Percentiles rank a stretch among this genome's conserved stretches.
Conservation (phyloP, 2,113 vertebrate species). For the Sula dactylatra region DNA sequence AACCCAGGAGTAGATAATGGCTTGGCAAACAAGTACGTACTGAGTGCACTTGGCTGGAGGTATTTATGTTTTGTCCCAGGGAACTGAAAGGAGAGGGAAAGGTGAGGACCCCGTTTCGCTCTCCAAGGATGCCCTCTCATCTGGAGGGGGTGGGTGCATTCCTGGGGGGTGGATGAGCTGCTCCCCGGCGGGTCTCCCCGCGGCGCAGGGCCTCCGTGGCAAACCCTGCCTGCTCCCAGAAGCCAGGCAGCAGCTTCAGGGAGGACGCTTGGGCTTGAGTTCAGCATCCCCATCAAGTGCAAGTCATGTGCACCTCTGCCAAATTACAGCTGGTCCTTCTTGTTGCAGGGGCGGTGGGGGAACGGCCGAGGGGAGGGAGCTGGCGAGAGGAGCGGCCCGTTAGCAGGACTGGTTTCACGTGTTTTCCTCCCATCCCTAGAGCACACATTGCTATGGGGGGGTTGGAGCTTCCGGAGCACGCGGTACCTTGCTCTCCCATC, state of each 20-base stretch:
- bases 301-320: not conserved
- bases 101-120: fast-evolving
- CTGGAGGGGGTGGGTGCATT: not conserved
- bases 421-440: not conserved
- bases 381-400: not conserved
- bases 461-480: fast-evolving
- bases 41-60: not conserved
- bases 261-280: not conserved
- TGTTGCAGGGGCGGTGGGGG: not conserved
- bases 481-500: not conserved
- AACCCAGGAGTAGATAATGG: slow-evolving; percentile 7
- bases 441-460: fast-evolving
- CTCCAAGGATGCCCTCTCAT: not conserved
- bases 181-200: fast-evolving
- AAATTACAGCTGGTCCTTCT: not conserved
- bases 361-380: too few species aligned
- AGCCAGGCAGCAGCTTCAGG: fast-evolving
- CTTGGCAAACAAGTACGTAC: slow-evolving; percentile 15
- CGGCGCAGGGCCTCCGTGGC: not conserved
- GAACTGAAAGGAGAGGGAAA: not conserved
- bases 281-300: too few species aligned
- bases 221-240: not conserved
- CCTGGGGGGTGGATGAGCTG: fast-evolving
- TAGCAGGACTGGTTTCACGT: not conserved
- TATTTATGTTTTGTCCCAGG: not conserved